Conservation (phyloP, 2,888 invertebrate species). For the Notodonta dromedarius region DNA sequence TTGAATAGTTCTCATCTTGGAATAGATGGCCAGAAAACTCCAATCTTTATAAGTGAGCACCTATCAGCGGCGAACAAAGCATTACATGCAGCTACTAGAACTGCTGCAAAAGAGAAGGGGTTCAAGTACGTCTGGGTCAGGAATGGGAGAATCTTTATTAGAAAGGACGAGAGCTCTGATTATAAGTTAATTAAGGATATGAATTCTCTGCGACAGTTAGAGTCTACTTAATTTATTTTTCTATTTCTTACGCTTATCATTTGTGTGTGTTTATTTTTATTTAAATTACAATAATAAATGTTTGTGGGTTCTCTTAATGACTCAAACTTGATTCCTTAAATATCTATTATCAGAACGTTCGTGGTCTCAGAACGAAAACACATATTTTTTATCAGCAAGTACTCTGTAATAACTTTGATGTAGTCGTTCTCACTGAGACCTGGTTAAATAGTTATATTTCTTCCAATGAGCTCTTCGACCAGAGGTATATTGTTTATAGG, state of each 20-base stretch:
- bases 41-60: slow-evolving; percentile 9
- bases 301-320: background rate
- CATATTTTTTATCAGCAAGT: slow-evolving; percentile 10
- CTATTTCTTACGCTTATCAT: background rate
- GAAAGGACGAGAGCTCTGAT: slow-evolving; percentile 2
- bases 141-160: slow-evolving; percentile 6
- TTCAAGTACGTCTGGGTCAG: slow-evolving; percentile 11
- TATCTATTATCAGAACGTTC: slow-evolving; percentile 10
- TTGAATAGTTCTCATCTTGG: slow-evolving; percentile 7
- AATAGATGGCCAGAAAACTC: background rate
- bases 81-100: slow-evolving; percentile 7
- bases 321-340: slow-evolving; percentile 7
- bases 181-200: slow-evolving; percentile 5
- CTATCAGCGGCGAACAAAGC: slow-evolving; percentile 8
- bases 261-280: background rate
- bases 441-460: slow-evolving; percentile 10
- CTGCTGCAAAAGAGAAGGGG: slow-evolving; percentile 6
- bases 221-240: background rate
- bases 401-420: slow-evolving; percentile 6
- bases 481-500: slow-evolving; percentile 11
- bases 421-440: slow-evolving; percentile 10
- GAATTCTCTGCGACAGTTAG: background rate
- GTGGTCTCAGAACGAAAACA: slow-evolving; percentile 8
- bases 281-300: background rate
- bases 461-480: slow-evolving; percentile 11